A percentile compares a stretch with the other conserved stretches of the same genome.
Conservation (phyloP, 2,797 vertebrate species). For the Clarias laeviceps region DNA sequence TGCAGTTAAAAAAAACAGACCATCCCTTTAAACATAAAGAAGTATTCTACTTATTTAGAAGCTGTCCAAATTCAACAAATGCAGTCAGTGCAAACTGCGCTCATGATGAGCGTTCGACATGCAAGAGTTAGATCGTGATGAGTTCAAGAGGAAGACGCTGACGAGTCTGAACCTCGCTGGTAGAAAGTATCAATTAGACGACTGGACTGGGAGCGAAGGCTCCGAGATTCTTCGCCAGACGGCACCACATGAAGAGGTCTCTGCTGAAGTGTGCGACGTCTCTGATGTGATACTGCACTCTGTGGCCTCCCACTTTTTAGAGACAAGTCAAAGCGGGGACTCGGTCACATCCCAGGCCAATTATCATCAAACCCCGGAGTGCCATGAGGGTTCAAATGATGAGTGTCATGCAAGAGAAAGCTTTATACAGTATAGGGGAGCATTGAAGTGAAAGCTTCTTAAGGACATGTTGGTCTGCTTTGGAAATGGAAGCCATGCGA, state of each 20-base stretch:
- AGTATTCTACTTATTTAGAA: not conserved
- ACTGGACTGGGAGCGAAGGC: not conserved
- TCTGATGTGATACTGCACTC: not conserved
- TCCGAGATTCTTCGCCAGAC: not conserved
- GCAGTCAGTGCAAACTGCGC: not conserved
- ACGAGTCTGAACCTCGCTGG: not conserved
- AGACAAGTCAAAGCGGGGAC: not conserved
- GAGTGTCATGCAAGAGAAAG: not conserved
- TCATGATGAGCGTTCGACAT: no score
- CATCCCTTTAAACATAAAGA: no score
- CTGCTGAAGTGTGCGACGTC: not conserved
- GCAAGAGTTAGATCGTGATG: not conserved
- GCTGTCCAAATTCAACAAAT: not conserved
- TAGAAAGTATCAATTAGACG: not conserved
- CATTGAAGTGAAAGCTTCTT: not conserved
- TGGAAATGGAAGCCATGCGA: not conserved
- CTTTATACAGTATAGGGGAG: not conserved
- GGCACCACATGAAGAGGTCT: not conserved
- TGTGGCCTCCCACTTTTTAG: not conserved
- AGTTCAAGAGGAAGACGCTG: not conserved
- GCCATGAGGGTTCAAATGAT: not conserved
- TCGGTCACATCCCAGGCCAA: not conserved
- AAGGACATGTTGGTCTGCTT: no score
- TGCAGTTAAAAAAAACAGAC: no score
- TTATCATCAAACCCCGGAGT: conserved; percentile 14